These are phyloP conservation scores for Trilocha varians DNA, from an alignment of 2,888 invertebrate species.

Conservation along the genomic window DNA sequence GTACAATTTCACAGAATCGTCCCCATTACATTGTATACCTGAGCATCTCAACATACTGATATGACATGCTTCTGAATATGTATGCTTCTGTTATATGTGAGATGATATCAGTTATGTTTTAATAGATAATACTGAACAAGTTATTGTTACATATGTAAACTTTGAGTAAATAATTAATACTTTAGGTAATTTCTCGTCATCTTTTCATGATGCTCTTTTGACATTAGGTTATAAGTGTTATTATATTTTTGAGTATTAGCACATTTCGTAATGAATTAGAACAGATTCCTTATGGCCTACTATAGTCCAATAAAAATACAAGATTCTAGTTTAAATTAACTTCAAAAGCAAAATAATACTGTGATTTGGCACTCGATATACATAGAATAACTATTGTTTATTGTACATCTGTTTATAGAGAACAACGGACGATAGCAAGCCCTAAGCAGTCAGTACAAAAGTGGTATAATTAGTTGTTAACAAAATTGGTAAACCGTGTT, in stretches of 20 bases:
- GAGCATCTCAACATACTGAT: slow-evolving; percentile 2
- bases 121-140: not conserved
- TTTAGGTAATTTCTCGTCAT: too few relatives aligned
- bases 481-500: too few relatives aligned
- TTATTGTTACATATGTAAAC: not conserved
- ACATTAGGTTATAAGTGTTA: too few relatives aligned
- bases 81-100: not conserved
- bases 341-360: slow-evolving; percentile 20
- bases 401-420: slow-evolving; percentile 28
- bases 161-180: too few relatives aligned
- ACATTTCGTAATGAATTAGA: slow-evolving; percentile 5
- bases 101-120: slow-evolving; percentile 5
- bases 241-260: too few relatives aligned
- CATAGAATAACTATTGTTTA: slow-evolving; percentile 20
- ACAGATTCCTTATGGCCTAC: slow-evolving; percentile 25
- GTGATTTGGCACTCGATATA: slow-evolving; percentile 57
- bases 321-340: not conserved
- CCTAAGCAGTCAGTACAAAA: too few relatives aligned
- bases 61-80: slow-evolving; percentile 19
- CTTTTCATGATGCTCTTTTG: too few relatives aligned
- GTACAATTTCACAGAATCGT: slow-evolving; percentile 66
- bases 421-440: slow-evolving; percentile 53
- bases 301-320: slow-evolving; percentile 32
- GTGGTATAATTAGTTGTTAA: too few relatives aligned
- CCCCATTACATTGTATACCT: slow-evolving; percentile 7